These are phyloP conservation scores for Zygothrica quintamaculata DNA, from an alignment of 2,888 invertebrate species.

Conservation along the genomic window DNA sequence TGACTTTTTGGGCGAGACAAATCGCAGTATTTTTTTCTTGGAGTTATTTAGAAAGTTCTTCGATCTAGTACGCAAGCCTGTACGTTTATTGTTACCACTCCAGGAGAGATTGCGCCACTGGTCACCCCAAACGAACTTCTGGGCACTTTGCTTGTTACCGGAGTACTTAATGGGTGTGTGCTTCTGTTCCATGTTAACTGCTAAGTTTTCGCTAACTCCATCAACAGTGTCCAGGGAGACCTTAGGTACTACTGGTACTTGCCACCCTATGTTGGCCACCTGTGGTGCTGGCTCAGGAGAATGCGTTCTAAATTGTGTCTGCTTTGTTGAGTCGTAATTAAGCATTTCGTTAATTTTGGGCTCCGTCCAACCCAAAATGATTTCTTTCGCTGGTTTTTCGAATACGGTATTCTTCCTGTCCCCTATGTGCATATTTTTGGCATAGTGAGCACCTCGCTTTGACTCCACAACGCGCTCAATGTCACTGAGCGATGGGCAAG, in stretches of 20 bases:
- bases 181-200: constrained; percentile 80
- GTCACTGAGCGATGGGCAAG: constrained; percentile 80
- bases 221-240: constrained; percentile 83
- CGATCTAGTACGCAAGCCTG: constrained; percentile 59
- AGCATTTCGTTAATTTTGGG: constrained; percentile 81
- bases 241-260: constrained; percentile 69
- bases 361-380: constrained; percentile 70
- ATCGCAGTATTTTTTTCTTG: constrained; percentile 79
- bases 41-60: constrained; percentile 78
- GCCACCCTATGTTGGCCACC: constrained; percentile 73
- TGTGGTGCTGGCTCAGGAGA: constrained; percentile 74
- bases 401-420: constrained; percentile 30
- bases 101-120: constrained; percentile 80
- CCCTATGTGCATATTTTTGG: constrained; percentile 58
- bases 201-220: constrained; percentile 79
- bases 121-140: constrained; percentile 78
- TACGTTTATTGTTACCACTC: constrained; percentile 59
- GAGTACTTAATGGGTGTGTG: constrained; percentile 82
- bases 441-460: constrained; percentile 61
- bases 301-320: constrained; percentile 57
- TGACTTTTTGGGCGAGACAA: constrained; percentile 80
- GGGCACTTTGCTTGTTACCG: constrained; percentile 43
- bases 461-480: constrained; percentile 72
- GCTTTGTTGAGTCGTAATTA: constrained; percentile 65
- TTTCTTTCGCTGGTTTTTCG: constrained; percentile 61